Evolutionary conservation across 2,888 invertebrate genomes (phyloP).

Genomic region (Ptilodon capucinus): DNA sequence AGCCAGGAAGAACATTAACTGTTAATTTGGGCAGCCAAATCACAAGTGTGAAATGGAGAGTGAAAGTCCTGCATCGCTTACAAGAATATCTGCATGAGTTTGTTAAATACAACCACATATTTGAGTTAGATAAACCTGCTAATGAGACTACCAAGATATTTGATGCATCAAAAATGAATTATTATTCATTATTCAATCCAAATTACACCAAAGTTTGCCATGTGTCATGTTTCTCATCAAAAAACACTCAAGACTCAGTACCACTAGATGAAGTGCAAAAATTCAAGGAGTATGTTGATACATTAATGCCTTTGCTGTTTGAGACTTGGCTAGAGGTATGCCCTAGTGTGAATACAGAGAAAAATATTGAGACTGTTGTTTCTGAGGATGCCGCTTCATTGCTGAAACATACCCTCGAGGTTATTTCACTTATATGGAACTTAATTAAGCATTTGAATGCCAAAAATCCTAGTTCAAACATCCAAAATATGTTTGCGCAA

Average conservation of each 20-base stretch:
- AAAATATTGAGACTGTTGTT: slow-evolving; percentile 75
- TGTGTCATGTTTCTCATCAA: slow-evolving; percentile 68
- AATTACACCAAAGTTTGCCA: slow-evolving; percentile 59
- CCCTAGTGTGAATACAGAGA: slow-evolving; percentile 70
- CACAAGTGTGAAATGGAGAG: slow-evolving; percentile 90
- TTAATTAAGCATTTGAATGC: slow-evolving; percentile 56
- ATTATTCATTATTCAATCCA: slow-evolving; percentile 59
- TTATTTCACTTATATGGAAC: slow-evolving; percentile 84
- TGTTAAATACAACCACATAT: slow-evolving; percentile 51
- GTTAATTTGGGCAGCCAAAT: slow-evolving; percentile 87
- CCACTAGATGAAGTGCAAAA: slow-evolving; percentile 69
- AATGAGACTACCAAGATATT: slow-evolving; percentile 41
- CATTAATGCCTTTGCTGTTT: slow-evolving; percentile 89
- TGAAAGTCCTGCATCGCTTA: slow-evolving; percentile 88
- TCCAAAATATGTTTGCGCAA: slow-evolving; percentile 75
- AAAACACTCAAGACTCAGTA: slow-evolving; percentile 51
- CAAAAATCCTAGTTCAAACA: slow-evolving; percentile 59
- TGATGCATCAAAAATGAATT: slow-evolving; percentile 48
- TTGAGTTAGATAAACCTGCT: slow-evolving; percentile 26
- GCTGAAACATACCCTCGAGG: slow-evolving; percentile 84
- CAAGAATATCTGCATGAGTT: slow-evolving; percentile 74
- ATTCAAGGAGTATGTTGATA: slow-evolving; percentile 84
- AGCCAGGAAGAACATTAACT: slow-evolving; percentile 86
- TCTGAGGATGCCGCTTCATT: slow-evolving; percentile 85
- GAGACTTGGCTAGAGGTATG: slow-evolving; percentile 93